A percentile compares a stretch with the other conserved stretches of the same genome.
Evolutionary conservation across 2,113 vertebrate species (phyloP).

Genomic region (Ariopsis seemanni): DNA sequence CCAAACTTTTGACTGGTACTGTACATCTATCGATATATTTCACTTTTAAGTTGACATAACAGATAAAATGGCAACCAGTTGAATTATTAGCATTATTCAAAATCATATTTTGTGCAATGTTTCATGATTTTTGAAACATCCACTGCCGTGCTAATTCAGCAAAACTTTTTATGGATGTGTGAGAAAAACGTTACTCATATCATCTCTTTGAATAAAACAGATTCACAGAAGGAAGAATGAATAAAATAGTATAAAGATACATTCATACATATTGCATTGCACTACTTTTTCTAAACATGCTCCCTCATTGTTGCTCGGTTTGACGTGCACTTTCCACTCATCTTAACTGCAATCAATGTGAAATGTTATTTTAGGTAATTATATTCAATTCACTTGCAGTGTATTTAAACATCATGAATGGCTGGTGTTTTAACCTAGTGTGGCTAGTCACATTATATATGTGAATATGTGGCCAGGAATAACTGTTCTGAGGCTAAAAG

Average conservation of each 20-base stretch:
- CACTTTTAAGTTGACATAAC: neutral
- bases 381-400: neutral
- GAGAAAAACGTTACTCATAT: neutral
- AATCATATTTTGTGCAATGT: neutral
- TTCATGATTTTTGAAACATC: neutral
- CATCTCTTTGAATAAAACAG: neutral
- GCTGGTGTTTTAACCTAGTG: slow-evolving; percentile 22
- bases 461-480: slow-evolving; percentile 29
- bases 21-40: too few species aligned
- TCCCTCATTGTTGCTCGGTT: neutral
- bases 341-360: slow-evolving; percentile 12
- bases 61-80: neutral
- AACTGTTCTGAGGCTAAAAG: slow-evolving; percentile 32
- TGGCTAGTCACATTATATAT: slow-evolving; percentile 21
- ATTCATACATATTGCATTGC: neutral
- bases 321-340: neutral
- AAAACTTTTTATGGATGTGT: neutral
- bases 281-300: neutral
- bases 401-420: slow-evolving; percentile 12
- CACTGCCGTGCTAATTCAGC: neutral
- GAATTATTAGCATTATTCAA: neutral
- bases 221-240: neutral
- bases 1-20: too few species aligned
- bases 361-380: slow-evolving; percentile 28
- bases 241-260: neutral